These are phyloP conservation scores for Holocentrus rufus DNA, from an alignment of 2,797 vertebrate genomes.

Conservation along the genomic window DNA sequence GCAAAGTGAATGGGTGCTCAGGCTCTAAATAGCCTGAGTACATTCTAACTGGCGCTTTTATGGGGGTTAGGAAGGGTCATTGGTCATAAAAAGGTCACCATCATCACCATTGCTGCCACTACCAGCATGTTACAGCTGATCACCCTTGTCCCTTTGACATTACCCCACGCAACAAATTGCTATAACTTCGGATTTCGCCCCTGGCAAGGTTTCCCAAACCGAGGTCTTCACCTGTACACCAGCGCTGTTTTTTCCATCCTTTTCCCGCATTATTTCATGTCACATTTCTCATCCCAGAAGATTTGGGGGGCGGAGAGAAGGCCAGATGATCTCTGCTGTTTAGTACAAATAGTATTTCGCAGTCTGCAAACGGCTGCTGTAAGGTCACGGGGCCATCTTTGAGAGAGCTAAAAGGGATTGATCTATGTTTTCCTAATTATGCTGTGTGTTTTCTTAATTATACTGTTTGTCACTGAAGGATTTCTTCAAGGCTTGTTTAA, in stretches of 20 bases:
- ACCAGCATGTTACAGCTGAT: conserved; percentile 48
- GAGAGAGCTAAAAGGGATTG: conserved; percentile 37
- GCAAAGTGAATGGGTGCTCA: conserved; percentile 24
- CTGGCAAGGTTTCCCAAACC: conserved; percentile 66
- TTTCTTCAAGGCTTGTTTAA: conserved; percentile 60
- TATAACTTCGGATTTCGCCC: conserved; percentile 62
- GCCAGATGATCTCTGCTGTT: conserved; percentile 32
- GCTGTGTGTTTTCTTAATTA: conserved; percentile 61
- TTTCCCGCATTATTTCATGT: conserved; percentile 49
- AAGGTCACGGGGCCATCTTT: conserved; percentile 42
- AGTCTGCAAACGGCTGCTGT: conserved; percentile 18
- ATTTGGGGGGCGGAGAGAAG: conserved; percentile 19
- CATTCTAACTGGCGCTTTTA: conserved; percentile 52
- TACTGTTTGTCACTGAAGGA: conserved; percentile 62
- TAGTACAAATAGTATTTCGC: conserved; percentile 17
- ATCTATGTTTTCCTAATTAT: conserved; percentile 61
- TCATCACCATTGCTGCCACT: conserved; percentile 8
- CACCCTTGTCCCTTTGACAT: conserved; percentile 59
- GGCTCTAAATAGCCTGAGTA: conserved; percentile 37
- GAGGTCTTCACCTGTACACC: conserved; percentile 53
- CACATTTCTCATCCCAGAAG: conserved; percentile 49
- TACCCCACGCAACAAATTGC: conserved; percentile 63
- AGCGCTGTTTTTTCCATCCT: conserved; percentile 32
- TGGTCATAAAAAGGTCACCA: conserved; percentile 55
- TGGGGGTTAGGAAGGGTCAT: conserved; percentile 44